Evolutionary conservation across 1,140 invertebrate species (phyloP), one percentile per base, ranked within the genome.

Genomic region (Bombyx mandarina): DNA sequence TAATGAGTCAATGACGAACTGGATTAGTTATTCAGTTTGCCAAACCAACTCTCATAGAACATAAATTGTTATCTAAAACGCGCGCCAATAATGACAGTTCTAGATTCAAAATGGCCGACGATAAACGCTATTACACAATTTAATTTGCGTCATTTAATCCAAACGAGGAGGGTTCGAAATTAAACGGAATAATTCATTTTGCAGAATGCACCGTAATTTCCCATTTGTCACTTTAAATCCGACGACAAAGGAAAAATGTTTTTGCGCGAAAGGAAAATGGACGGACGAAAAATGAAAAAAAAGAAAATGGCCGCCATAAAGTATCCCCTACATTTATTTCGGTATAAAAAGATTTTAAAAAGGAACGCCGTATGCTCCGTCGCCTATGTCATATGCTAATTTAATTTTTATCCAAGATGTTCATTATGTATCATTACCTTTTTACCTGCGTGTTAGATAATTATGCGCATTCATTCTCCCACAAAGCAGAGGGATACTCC

Each of bases 31-130:
- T 35, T 35, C 26, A 1, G 26, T 35, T 35, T 35, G 26, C 26
- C 26, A 35, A 18, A 35, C 26, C 2, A 35, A 35, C 26, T 35
- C 26, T 35, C 26, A 35, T 35, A 35, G 60, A 56, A 65, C 54
- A 45, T 47, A 60, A 67, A 64, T 62, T 67, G 59, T 57, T 54
- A 43, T 59, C 58, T 57, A 58, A 59, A 63, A 57, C 54, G 56
- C 61, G 61, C 65, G 62, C 54, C 26, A 64, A 63, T 63, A 67
- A 44, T 63, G 58, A 67, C 62, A 63, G 58, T 57, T 56, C 45
- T 52, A 51, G 61, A 68, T 62, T 59, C 60, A 68, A 68, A 68
- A 68, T 68, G 66, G 60, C 60, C 51, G 51, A 49, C 48, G 62
- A 26, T 44, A 18, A 61, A 54, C 12, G 49, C 53, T 54, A 62